A percentile compares a stretch with the other conserved stretches of the same genome.
Conservation (phyloP, 2,888 invertebrate species). For the Apocheima hispidaria region DNA sequence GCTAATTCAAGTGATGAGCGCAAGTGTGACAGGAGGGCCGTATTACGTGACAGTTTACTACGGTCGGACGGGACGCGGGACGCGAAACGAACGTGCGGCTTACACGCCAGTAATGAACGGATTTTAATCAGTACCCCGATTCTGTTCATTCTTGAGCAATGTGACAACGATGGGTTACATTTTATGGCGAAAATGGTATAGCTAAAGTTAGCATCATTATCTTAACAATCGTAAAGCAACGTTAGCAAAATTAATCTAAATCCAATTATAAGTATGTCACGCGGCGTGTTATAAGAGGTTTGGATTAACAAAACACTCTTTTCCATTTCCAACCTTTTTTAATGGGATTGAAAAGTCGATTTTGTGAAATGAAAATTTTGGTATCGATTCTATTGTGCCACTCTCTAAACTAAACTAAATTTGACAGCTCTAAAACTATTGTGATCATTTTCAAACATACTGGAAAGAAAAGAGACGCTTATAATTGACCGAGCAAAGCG, state of each 20-base stretch:
- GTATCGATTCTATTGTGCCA: too few species aligned
- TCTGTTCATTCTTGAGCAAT: conserved; percentile 1
- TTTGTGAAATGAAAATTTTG: too few species aligned
- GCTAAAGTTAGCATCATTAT: not conserved
- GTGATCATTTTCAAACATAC: too few species aligned
- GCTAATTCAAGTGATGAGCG: conserved; percentile 27
- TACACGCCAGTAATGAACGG: conserved; percentile 17
- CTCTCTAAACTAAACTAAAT: too few species aligned
- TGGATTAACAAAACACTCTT: not conserved
- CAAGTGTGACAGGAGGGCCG: conserved; percentile 19
- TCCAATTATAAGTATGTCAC: not conserved
- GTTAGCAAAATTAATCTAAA: not conserved
- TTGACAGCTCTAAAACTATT: too few species aligned
- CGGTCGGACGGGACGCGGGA: conserved; percentile 20
- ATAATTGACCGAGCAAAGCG: too few species aligned
- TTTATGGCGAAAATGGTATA: not conserved
- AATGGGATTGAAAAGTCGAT: too few species aligned
- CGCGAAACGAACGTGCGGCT: conserved; percentile 1
- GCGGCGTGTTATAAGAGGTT: not conserved
- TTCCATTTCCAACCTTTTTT: too few species aligned
- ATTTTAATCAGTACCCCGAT: conserved; percentile 11
- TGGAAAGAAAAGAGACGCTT: too few species aligned
- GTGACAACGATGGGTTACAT: not conserved
- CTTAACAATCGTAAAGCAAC: not conserved
- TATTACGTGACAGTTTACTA: conserved; percentile 29